A percentile compares a stretch with the other conserved stretches of the same genome.
These are phyloP conservation scores for Aphrophora alni DNA, from an alignment of 2,888 invertebrate genomes.

Conservation along the genomic window DNA sequence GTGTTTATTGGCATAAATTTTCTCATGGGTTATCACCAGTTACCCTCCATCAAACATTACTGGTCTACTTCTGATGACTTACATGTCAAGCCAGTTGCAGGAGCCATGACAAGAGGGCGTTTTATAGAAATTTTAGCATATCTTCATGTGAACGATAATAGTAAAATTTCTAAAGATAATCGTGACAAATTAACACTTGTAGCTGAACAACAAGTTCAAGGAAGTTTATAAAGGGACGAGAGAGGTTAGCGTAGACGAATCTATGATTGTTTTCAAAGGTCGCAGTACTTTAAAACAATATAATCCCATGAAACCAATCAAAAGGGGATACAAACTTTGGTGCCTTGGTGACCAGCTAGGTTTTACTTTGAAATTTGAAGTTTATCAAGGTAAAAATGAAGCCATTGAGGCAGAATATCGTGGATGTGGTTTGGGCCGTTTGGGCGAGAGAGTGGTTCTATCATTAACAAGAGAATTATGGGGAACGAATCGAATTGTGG, in stretches of 20 bases:
- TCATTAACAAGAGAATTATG: constrained; percentile 33
- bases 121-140: not conserved
- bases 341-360: constrained; percentile 21
- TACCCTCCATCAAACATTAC: not conserved
- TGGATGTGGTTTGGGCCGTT: constrained; percentile 37
- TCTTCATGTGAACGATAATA: not conserved
- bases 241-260: not conserved
- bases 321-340: not conserved
- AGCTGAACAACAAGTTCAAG: not conserved
- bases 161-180: not conserved
- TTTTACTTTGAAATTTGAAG: constrained; percentile 23
- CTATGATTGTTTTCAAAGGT: not conserved
- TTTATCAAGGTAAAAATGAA: constrained; percentile 31
- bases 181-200: not conserved
- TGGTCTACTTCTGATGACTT: constrained; percentile 6
- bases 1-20: constrained; percentile 17
- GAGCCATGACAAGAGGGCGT: not conserved
- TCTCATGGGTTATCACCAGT: constrained; percentile 3
- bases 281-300: not conserved
- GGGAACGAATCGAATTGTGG: constrained; percentile 26
- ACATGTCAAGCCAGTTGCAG: not conserved
- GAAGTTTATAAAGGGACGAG: not conserved
- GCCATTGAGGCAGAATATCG: constrained; percentile 41
- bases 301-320: not conserved
- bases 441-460: constrained; percentile 41